Base-by-base conservation (phyloP, 2,888 invertebrate species). In the Acanthosepion esculentum region DNA sequence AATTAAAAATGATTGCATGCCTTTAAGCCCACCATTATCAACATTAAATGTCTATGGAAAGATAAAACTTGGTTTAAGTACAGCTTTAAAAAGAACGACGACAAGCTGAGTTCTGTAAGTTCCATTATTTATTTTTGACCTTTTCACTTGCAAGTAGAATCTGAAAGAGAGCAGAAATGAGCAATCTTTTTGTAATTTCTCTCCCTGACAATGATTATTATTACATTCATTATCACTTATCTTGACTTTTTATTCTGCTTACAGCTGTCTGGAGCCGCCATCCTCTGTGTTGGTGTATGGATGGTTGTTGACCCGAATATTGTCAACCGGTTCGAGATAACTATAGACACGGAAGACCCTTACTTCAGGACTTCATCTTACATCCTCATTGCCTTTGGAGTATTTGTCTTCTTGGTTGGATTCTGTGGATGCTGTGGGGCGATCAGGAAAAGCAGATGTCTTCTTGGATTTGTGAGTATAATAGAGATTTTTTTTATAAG, bases 351-450 rank as follows among this genome's bases (percentile, higher is more conserved):
- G 29, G 96, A 97, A 91, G 98, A 98, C 94, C 97, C 98, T 95
- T 97, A 98, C 94, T 97, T 98, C 94, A 97, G 97, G 96, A 96
- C 98, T 94, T 93, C 96, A 41, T 98, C 98, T 78, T 98, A 98
- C 96, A 97, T 97, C 95, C 97, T 98, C 94, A 97, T 98, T 92
- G 98, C 97, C 33, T 97, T 98, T 93, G 98, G 98, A 48, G 97
- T 97, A 64, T 97, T 98, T 95, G 97, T 98, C 91, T 97, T 98
- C 95, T 96, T 98, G 64, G 98, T 98, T n/a, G 98, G 98, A 64
- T 98, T 98, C 97, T 97, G 98, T 95, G 98, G 98, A 41, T 98
- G 98, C 96, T 98, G 98, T 95, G 98, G 98, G 2, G 98, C 98
- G 53, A 97, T 98, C 93, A 97, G 97, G 95, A 98, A 98, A 95